Evolutionary conservation across 2,113 vertebrate genomes (phyloP).

Genomic region (Pungitius pungitius): DNA sequence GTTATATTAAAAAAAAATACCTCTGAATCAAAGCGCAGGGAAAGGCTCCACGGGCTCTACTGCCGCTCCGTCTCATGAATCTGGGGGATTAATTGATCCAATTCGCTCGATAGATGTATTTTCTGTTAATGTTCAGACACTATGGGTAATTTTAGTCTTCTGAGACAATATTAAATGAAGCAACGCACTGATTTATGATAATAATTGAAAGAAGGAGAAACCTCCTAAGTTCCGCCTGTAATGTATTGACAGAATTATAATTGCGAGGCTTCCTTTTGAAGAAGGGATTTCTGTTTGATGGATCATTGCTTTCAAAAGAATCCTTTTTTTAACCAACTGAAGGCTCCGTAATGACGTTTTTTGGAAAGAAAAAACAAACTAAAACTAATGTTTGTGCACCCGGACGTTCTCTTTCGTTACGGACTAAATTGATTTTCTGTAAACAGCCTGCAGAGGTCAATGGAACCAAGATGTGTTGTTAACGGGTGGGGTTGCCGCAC

Average conservation of each 20-base stretch:
- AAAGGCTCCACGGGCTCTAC: slow-evolving; percentile 16
- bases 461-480: slow-evolving; percentile 12
- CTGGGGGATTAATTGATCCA: slow-evolving; percentile 7
- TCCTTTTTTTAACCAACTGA: neutral
- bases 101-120: slow-evolving; percentile 25
- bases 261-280: slow-evolving; percentile 27
- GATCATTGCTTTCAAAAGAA: slow-evolving; percentile 52
- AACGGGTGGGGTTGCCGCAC: slow-evolving; percentile 22
- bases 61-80: slow-evolving; percentile 7
- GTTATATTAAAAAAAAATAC: neutral
- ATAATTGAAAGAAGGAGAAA: slow-evolving; percentile 12
- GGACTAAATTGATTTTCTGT: slow-evolving; percentile 3
- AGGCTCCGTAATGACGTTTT: neutral
- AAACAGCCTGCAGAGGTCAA: slow-evolving; percentile 46
- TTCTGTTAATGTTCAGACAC: slow-evolving; percentile 14
- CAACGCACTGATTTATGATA: slow-evolving; percentile 32
- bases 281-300: slow-evolving; percentile 43
- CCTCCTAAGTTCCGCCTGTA: neutral
- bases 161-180: slow-evolving; percentile 43
- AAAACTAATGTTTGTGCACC: neutral
- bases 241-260: slow-evolving; percentile 45
- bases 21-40: neutral
- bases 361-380: slow-evolving; percentile 8
- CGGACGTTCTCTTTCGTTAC: slow-evolving; percentile 12
- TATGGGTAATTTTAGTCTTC: slow-evolving; percentile 27